Evolutionary conservation across 2,797 vertebrate species (phyloP).

Genomic region (Tachyglossus aculeatus): DNA sequence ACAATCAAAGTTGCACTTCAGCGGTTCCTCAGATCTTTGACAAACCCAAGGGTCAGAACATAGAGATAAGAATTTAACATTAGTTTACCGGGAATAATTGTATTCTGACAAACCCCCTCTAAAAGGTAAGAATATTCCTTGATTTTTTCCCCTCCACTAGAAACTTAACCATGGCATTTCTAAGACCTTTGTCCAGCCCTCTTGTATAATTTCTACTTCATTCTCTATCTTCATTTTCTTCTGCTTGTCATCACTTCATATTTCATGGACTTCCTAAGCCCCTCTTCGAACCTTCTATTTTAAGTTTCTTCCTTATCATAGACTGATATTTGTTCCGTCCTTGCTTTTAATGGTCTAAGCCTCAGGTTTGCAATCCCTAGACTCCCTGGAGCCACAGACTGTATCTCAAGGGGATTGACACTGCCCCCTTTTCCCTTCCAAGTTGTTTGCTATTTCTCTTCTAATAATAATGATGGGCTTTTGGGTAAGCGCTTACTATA

Average conservation of each 20-base stretch:
- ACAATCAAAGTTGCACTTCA: no score
- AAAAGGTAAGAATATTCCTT: slow-evolving; percentile 10
- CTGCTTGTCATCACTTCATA: slow-evolving; percentile 23
- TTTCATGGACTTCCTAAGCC: not conserved
- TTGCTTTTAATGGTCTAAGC: slow-evolving; percentile 1
- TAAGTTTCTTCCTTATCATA: slow-evolving; percentile 29
- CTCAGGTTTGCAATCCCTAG: slow-evolving; percentile 18
- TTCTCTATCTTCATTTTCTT: not conserved
- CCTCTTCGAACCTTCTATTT: slow-evolving; percentile 35
- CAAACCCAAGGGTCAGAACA: slow-evolving; percentile 5
- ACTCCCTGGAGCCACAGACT: slow-evolving; percentile 12
- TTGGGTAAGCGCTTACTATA: no score
- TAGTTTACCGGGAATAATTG: not conserved
- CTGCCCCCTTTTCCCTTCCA: not conserved
- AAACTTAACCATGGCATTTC: slow-evolving; percentile 7
- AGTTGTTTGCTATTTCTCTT: slow-evolving; percentile 9
- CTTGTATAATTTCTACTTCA: not conserved
- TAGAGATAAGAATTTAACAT: not conserved
- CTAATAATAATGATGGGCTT: no score
- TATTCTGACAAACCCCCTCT: slow-evolving; percentile 32
- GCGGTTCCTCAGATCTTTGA: not conserved
- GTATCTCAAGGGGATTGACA: not conserved
- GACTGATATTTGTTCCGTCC: slow-evolving; percentile 17
- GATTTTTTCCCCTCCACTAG: slow-evolving; percentile 26
- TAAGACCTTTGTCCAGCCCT: slow-evolving; percentile 9